Base-by-base conservation (phyloP, 2,113 vertebrate genomes). In the Otus sunia region DNA sequence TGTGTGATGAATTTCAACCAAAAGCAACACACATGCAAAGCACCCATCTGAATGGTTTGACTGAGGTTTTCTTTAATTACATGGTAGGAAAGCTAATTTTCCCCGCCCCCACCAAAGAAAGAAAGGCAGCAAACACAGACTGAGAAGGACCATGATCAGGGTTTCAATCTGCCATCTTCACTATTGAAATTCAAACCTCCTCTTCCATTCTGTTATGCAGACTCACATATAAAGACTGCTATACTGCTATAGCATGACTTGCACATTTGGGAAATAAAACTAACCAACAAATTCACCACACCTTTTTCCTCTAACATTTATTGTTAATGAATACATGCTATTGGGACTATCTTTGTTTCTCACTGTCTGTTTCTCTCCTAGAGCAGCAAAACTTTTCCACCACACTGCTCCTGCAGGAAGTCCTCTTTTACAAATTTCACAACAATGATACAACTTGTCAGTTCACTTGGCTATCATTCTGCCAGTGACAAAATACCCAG, bases 41-140 rank as follows among this genome's bases (percentile, higher is more conserved):
- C 34, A 41, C 5, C 25, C n/a, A 63, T 21, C 67, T 43, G 17
- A 90, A 27, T 34, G 12, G 39, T 39, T 60, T 50, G 12, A 36
- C 53, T 72, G 67, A 72, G 14, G 4, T 64, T 86, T 93, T 60
- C 34, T 80, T 91, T 69, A 92, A 87, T 26, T 64, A 71, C 20
- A 32, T 0, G 0, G 23, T 86, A 66, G 67, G n/a, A 89, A 93
- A 86, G 47, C 5, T 62, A 34, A 36, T 62, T 18, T 6, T 8
- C 17, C 36, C 20, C 9, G 7, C 2, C 2, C 3, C 32, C 13
- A n/a, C 0, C 0, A 2, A 52, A 4, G 15, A 52, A 64, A 55
- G 14, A 50, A 66, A 77, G 15, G 37, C 41, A 84, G 50, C 32
- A 92, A 71, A 50, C 20, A 58, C 16, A 39, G 15, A 9, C 25